Evolutionary conservation across 2,888 invertebrate species (phyloP).

Genomic region (Apamea crenata): DNA sequence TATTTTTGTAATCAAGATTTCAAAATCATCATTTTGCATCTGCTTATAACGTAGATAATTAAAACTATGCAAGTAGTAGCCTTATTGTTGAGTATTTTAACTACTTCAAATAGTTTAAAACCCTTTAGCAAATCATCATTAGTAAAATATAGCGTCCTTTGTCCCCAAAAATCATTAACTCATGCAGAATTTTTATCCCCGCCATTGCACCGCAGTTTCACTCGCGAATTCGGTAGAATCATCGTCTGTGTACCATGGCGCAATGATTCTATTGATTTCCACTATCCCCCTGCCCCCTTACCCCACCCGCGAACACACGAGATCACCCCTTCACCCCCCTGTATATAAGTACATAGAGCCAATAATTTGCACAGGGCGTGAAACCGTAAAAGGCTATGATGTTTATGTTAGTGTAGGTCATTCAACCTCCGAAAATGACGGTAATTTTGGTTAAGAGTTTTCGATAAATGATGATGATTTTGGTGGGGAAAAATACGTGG

Average conservation of each 20-base stretch:
- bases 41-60: background rate
- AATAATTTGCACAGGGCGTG: constrained; percentile 68
- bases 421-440: constrained; percentile 59
- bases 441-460: constrained; percentile 37
- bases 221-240: constrained; percentile 73
- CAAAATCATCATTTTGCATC: background rate
- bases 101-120: background rate
- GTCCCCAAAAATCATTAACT: constrained; percentile 35
- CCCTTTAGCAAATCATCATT: constrained; percentile 24
- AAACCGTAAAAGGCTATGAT: constrained; percentile 64
- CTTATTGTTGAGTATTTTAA: background rate
- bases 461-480: constrained; percentile 2
- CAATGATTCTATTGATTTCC: constrained; percentile 89
- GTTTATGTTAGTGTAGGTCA: constrained; percentile 68
- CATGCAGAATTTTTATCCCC: constrained; percentile 34
- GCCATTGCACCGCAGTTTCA: constrained; percentile 16
- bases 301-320: constrained; percentile 66
- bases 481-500: background rate
- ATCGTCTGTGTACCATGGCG: constrained; percentile 77
- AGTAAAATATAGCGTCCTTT: background rate
- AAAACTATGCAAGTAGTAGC: background rate
- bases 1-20: background rate
- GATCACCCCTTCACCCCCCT: constrained; percentile 62
- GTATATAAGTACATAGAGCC: constrained; percentile 66
- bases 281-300: constrained; percentile 71